Evolutionary conservation across 2,113 vertebrate genomes (phyloP), one percentile per base, ranked within the genome.

Genomic region (Caloenas nicobarica): DNA sequence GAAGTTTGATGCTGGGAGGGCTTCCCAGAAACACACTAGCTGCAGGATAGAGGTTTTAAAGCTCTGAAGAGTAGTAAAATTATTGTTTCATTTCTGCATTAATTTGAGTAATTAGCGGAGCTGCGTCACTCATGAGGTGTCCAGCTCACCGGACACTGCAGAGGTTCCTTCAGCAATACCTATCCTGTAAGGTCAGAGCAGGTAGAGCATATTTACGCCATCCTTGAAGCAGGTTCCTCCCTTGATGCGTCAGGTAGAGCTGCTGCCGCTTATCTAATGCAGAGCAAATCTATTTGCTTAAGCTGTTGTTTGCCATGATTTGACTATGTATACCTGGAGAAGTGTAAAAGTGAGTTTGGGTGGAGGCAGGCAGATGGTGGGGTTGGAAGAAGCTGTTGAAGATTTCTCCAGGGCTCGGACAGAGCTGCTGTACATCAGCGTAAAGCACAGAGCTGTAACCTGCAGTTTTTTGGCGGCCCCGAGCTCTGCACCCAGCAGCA

Each of bases 61-160:
- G 42, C 48, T 81, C 42, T 17, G 9, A 78, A 53, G 71, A 76
- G 28, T 50, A 22, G 40, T 74, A 69, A 76, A 79, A 85, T 87
- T 92, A 66, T 40, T 68, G 18, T 72, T 89, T 89, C 42, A 69
- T 91, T 91, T 90, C 83, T 81, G 13, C 53, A 50, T 79, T 94
- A 53, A 68, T 84, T 64, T 76, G 40, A 69, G 38, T 68, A 56
- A 79, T 91, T 93, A 76, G 36, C 61, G 81, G 72, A 81, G 44
- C 69, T 89, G 34, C 3, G 4, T 93, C n/a, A 54, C 70, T 84
- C 29, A 11, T 12, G 24, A 88, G 7, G 44, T 83, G 61, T 62
- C 58, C 86, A 44, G 65, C 36, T 81, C 16, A 61, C 36, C 0
- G 0, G 36, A 34, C 13, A 7, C 70, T 71, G 28, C 61, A 61